These are phyloP conservation scores for Zaprionus africanus DNA, from an alignment of 1,140 invertebrate species.

Conservation along the genomic window DNA sequence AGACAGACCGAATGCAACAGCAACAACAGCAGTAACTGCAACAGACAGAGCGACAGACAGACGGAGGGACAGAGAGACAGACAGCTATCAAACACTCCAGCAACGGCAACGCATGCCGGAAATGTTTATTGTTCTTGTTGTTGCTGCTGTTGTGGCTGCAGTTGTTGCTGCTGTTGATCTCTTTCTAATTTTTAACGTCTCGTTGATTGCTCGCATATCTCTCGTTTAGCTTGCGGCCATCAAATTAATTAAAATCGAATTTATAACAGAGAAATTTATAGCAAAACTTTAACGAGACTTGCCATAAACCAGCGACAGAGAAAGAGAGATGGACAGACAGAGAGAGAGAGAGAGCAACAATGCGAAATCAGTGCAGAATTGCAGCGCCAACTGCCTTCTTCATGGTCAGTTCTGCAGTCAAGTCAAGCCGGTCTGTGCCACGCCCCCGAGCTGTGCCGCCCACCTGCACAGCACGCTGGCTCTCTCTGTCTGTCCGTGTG, in stretches of 20 bases:
- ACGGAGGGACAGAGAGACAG: conserved; percentile 42
- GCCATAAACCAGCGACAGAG: not conserved
- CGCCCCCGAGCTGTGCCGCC: not conserved
- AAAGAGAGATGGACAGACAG: not conserved
- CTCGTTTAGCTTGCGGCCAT: conserved; percentile 36
- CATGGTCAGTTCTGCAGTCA: conserved; percentile 3
- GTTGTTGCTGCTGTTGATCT: conserved; percentile 26
- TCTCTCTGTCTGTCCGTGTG: not conserved
- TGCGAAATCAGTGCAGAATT: not conserved
- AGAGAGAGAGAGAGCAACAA: not conserved
- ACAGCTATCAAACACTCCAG: conserved; percentile 50
- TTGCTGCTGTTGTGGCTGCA: not conserved
- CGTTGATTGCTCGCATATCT: conserved; percentile 40
- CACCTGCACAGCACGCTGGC: conserved; percentile 14
- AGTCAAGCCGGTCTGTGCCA: conserved; percentile 38
- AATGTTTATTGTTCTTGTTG: conserved; percentile 49
- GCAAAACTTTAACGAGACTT: conserved; percentile 10
- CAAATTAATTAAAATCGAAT: conserved; percentile 47
- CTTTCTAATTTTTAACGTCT: conserved; percentile 43
- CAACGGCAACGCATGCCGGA: conserved; percentile 52
- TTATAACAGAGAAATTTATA: conserved; percentile 21
- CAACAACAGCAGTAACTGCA: conserved; percentile 17
- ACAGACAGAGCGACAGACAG: conserved; percentile 37
- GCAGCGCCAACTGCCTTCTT: not conserved
- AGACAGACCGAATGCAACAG: not conserved